A percentile compares a stretch with the other conserved stretches of the same genome.
These are phyloP conservation scores for Parazoanthus darwini DNA, from an alignment of 92 coral and sea anemone genomes.

Conservation along the genomic window DNA sequence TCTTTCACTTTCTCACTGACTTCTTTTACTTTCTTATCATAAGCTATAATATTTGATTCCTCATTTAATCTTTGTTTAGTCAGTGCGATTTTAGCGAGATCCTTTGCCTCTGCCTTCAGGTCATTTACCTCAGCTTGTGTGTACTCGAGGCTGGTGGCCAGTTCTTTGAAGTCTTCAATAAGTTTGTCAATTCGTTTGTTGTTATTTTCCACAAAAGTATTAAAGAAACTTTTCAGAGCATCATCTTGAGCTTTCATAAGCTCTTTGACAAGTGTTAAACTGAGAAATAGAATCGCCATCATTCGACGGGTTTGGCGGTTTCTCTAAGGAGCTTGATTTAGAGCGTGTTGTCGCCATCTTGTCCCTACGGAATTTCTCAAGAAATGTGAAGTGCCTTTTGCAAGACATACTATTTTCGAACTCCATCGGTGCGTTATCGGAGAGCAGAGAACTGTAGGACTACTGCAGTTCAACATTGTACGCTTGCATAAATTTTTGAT, in stretches of 20 bases:
- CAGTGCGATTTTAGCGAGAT: too few relatives aligned
- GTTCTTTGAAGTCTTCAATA: background rate
- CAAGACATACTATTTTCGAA: too few relatives aligned
- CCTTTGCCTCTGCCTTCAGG: too few relatives aligned
- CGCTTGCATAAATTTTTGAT: too few relatives aligned
- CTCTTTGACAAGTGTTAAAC: background rate
- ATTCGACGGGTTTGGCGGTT: background rate
- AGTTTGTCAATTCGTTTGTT: background rate
- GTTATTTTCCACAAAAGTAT: background rate
- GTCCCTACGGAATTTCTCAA: background rate
- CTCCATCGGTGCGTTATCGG: too few relatives aligned
- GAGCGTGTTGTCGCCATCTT: conserved; percentile 15
- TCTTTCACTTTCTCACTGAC: background rate
- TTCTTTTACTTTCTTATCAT: background rate
- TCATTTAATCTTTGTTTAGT: background rate
- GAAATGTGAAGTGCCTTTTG: too few relatives aligned
- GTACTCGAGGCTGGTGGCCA: background rate
- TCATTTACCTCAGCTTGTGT: too few relatives aligned
- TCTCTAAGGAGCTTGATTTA: background rate
- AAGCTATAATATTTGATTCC: background rate
- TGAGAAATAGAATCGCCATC: background rate
- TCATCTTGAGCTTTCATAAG: conserved; percentile 4
- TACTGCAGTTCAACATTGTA: too few relatives aligned
- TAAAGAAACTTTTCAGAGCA: background rate
- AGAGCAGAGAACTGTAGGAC: too few relatives aligned